Evolutionary conservation across 2,113 vertebrate genomes (phyloP).

Genomic region (Hemichromis elongatus): DNA sequence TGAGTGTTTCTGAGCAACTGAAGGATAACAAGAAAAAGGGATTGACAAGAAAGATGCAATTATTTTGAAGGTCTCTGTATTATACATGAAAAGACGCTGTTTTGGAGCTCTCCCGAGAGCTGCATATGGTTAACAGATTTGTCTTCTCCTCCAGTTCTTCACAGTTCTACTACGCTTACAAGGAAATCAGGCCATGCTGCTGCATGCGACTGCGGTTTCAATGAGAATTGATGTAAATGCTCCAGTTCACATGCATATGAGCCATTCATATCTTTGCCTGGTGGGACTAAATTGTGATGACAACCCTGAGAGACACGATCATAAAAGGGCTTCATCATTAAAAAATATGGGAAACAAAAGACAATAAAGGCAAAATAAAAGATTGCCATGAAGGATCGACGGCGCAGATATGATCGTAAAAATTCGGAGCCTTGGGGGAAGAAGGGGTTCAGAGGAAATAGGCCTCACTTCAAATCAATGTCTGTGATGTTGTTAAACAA

Average conservation of each 20-base stretch:
- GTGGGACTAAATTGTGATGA: constrained; percentile 56
- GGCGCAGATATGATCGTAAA: constrained; percentile 19
- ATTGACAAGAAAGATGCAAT: constrained; percentile 49
- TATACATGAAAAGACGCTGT: constrained; percentile 49
- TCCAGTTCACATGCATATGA: constrained; percentile 50
- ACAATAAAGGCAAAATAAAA: constrained; percentile 41
- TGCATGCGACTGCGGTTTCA: constrained; percentile 11
- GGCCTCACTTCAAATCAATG: constrained; percentile 25
- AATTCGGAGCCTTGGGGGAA: constrained; percentile 19
- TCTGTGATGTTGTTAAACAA: constrained; percentile 15
- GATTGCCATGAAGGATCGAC: constrained; percentile 11
- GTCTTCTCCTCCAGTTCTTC: constrained; percentile 41
- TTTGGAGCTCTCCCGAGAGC: constrained; percentile 31
- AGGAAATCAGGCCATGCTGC: constrained; percentile 34
- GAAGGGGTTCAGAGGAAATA: not conserved
- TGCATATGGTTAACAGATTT: constrained; percentile 39
- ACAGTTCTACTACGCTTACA: not conserved
- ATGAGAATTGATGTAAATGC: constrained; percentile 43
- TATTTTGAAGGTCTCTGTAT: constrained; percentile 52
- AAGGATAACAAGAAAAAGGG: not conserved
- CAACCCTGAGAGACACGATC: constrained; percentile 51
- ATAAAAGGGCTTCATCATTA: constrained; percentile 44
- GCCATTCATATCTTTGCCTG: constrained; percentile 30
- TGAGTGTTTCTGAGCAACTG: not conserved
- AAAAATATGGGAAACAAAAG: constrained; percentile 24